A percentile compares a stretch with the other conserved stretches of the same genome.
Evolutionary conservation across 1,140 invertebrate species (phyloP).

Genomic region (Tetramorium alpestre): DNA sequence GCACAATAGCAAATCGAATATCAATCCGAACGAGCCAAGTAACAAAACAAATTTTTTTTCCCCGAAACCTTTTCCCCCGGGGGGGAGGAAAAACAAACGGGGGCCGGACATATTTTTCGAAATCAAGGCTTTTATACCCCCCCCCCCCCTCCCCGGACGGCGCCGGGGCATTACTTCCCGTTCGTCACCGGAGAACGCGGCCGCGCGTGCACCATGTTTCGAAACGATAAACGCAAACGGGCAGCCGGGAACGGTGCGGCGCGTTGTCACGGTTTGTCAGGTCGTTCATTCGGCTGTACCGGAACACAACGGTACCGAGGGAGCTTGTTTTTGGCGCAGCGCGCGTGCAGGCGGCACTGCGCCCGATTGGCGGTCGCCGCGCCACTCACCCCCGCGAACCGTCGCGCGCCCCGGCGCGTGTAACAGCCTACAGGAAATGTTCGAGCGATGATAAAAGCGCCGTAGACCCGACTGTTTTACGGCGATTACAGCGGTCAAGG

Average conservation of each 20-base stretch:
- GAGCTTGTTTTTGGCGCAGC: conserved; percentile 60
- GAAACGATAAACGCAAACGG: conserved; percentile 61
- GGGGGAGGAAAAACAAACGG: background rate
- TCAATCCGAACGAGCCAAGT: conserved; percentile 24
- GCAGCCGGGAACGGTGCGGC: conserved; percentile 4
- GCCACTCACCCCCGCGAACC: conserved; percentile 34
- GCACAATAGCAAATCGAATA: conserved; percentile 36
- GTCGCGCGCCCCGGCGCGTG: conserved; percentile 18
- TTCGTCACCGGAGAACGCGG: conserved; percentile 17
- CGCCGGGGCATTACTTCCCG: conserved; percentile 33
- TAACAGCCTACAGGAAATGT: conserved; percentile 59
- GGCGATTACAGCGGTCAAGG: conserved; percentile 69
- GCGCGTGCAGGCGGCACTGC: background rate
- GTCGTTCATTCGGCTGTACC: conserved; percentile 57
- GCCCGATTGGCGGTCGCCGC: background rate
- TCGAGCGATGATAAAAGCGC: conserved; percentile 69
- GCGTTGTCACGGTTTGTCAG: conserved; percentile 55
- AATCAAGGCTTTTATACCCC: conserved; percentile 30
- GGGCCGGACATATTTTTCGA: conserved; percentile 45
- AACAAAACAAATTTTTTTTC: conserved; percentile 36
- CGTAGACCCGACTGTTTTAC: conserved; percentile 64
- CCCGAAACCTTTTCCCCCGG: background rate
- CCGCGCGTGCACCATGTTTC: background rate
- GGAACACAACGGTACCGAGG: conserved; percentile 54
- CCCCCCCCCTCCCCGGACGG: background rate